Evolutionary conservation across 2,888 invertebrate species (phyloP).

Genomic region (Thalpophila matura): DNA sequence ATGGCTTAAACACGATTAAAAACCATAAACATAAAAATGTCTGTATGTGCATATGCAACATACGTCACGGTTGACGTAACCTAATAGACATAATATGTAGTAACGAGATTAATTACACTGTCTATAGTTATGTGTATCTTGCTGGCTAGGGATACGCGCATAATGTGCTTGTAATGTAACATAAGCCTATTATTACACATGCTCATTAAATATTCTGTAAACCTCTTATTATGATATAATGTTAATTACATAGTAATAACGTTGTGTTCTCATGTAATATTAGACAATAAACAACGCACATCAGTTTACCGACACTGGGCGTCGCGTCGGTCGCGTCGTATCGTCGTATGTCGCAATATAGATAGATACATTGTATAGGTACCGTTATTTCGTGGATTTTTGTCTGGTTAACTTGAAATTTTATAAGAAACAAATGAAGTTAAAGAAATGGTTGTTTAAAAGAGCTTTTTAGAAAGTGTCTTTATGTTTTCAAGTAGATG

Average conservation of each 20-base stretch:
- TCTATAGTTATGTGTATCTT: slow-evolving; percentile 28
- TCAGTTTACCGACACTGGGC: neutral
- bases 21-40: too few species aligned
- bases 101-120: slow-evolving; percentile 48
- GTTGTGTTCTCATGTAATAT: slow-evolving; percentile 16
- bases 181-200: slow-evolving; percentile 31
- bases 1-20: too few species aligned
- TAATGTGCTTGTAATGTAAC: slow-evolving; percentile 43
- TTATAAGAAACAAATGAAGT: too few species aligned
- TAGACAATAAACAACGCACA: slow-evolving; percentile 12
- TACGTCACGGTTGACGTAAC: slow-evolving; percentile 21
- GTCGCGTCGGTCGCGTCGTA: neutral
- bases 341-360: too few species aligned
- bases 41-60: slow-evolving; percentile 11
- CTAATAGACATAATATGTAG: slow-evolving; percentile 28
- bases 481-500: too few species aligned
- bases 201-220: slow-evolving; percentile 30
- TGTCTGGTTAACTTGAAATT: too few species aligned
- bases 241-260: slow-evolving; percentile 26
- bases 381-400: too few species aligned
- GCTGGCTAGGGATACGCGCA: slow-evolving; percentile 25
- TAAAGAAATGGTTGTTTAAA: too few species aligned
- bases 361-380: too few species aligned
- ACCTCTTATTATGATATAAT: slow-evolving; percentile 48
- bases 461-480: too few species aligned